phyloP scores from a whole-genome alignment of 2,888 invertebrate species.

The Dasypolia templi region DNA sequence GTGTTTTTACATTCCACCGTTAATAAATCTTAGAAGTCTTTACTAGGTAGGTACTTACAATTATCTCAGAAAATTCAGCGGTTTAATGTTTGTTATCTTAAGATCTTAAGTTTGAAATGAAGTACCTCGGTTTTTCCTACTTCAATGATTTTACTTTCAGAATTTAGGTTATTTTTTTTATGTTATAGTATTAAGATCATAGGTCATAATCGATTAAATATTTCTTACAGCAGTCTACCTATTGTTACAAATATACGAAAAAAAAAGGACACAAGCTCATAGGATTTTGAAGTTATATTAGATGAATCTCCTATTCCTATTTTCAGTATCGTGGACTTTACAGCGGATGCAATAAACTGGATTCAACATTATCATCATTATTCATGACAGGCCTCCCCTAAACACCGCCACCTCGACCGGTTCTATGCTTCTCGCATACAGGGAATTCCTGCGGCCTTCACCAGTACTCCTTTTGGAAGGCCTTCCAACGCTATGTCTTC shows the following conservation, averaged over 20 bases:
- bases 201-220: neutral
- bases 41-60: neutral
- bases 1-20: neutral
- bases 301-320: neutral
- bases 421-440: too few relatives aligned
- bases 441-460: too few relatives aligned
- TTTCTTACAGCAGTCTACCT: neutral
- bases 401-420: too few relatives aligned
- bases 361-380: too few relatives aligned
- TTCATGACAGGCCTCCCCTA: too few relatives aligned
- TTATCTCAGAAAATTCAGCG: neutral
- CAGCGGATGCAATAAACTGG: neutral
- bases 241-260: neutral
- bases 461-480: too few relatives aligned
- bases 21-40: neutral
- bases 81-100: neutral
- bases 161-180: neutral
- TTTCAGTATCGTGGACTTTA: neutral
- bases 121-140: neutral
- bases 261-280: neutral
- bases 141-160: neutral
- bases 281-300: conserved; percentile 11
- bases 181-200: neutral
- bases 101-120: neutral
- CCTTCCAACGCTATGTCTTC: too few relatives aligned